These are phyloP conservation scores for Ceyx margarethae DNA, from an alignment of 2,113 vertebrate genomes.

Conservation along the genomic window DNA sequence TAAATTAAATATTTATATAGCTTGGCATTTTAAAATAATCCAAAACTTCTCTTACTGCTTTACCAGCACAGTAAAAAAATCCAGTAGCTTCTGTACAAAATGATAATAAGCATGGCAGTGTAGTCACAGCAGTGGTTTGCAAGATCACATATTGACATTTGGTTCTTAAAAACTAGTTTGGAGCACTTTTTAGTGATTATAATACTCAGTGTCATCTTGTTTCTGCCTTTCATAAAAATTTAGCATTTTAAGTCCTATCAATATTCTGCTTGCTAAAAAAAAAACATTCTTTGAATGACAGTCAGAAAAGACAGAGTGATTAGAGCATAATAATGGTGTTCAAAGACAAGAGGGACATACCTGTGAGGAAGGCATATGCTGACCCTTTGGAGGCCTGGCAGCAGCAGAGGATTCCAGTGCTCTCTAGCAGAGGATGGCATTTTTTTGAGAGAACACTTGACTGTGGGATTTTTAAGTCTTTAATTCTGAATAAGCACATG, in stretches of 20 bases:
- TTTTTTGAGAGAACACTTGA: not conserved
- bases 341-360: not conserved
- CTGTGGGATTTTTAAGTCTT: not conserved
- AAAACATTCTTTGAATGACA: not conserved
- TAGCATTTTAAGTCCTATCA: not conserved
- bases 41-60: not conserved
- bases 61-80: not conserved
- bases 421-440: accelerated
- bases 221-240: not conserved
- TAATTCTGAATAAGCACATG: not conserved
- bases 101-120: not conserved
- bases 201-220: not conserved
- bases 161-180: not conserved
- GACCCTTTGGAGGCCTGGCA: not conserved
- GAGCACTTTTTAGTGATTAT: not conserved
- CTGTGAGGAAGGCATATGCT: not conserved
- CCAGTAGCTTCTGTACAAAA: not conserved
- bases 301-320: not conserved
- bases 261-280: not conserved
- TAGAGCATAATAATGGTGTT: not conserved
- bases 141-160: not conserved
- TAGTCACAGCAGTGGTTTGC: not conserved
- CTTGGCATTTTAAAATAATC: not conserved
- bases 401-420: not conserved
- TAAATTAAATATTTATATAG: not conserved